Base-by-base conservation (phyloP, 2,888 invertebrate genomes). In the Galeruca laticollis region DNA sequence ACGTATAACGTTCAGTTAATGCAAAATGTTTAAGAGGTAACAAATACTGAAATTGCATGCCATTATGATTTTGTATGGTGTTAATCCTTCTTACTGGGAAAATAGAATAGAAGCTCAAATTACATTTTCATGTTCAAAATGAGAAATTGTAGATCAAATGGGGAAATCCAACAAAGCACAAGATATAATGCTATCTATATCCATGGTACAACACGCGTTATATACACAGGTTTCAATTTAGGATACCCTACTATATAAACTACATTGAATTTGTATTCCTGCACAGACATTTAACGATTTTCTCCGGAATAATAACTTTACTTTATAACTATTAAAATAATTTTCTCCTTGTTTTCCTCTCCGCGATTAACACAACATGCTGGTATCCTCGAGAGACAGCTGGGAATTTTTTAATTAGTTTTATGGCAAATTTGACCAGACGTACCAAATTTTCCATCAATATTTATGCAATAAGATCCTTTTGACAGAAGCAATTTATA, bases 321-420 rank as follows among this genome's bases (percentile, higher is more conserved):
- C 60, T 67, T 70, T 70, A 62, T 62, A 62, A 57, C 61, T 62
- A 67, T 67, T 70, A 63, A 67, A 56, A 43, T 47, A 51, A 62
- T 62, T 62, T 62, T 69, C 61, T 63, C 60, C 70, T 70, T 64
- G 70, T 64, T 73, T 69, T 71, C 71, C n/a, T 49, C 47, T 21
- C 37, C 8, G 57, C 69, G 67, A 70, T 73, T 67, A 71, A 68
- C 71, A 69, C 8, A 73, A 70, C 69, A 70, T 68, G 66, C 68
- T 60, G 62, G 49, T 68, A 63, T 56, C 31, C 37, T 67, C 18
- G 51, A 52, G 20, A 33, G 40, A 37, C 18, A 40, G 57, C 60
- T 57, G 59, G 47, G 43, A 63, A 56, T 65, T 70, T 73, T 73
- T 65, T 35, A 56, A 66, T 70, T 67, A 20, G 49, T 31, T 60